Evolutionary conservation across 2,797 vertebrate genomes (phyloP).

Genomic region (Acanthiza pusilla): DNA sequence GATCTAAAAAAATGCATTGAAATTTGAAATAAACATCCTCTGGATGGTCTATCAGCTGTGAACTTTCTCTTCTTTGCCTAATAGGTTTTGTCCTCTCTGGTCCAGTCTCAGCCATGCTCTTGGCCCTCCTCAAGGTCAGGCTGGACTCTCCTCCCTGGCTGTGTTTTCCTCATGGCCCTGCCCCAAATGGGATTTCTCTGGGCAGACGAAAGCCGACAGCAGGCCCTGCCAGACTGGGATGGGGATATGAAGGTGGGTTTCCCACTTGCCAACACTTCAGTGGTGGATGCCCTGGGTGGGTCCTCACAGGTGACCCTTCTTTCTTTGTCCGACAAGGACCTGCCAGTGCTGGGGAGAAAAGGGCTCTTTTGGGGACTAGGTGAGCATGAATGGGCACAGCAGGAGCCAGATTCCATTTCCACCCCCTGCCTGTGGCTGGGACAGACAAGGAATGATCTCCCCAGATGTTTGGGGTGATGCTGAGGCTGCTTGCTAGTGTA

Average conservation of each 20-base stretch:
- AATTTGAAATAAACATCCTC: background rate
- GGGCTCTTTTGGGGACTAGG: background rate
- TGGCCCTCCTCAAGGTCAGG: background rate
- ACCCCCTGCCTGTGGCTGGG: background rate
- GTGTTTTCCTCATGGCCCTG: background rate
- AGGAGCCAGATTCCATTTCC: background rate
- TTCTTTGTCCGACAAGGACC: background rate
- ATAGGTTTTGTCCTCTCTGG: background rate
- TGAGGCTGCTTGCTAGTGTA: fast-evolving
- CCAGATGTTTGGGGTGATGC: too few relatives aligned
- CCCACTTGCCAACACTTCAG: fast-evolving
- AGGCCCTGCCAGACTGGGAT: background rate
- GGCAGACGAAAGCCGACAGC: background rate
- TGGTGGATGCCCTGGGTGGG: background rate
- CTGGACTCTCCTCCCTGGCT: background rate
- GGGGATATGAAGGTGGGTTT: background rate
- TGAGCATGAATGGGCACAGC: background rate
- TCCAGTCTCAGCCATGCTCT: background rate
- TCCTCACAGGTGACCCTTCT: background rate
- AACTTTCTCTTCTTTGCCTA: background rate
- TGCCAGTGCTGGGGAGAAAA: background rate
- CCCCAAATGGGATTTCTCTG: background rate
- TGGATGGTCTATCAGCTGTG: background rate
- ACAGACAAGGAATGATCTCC: background rate
- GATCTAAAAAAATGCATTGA: background rate